Conservation (phyloP, 2,888 invertebrate genomes). For the Lymantria monacha region DNA sequence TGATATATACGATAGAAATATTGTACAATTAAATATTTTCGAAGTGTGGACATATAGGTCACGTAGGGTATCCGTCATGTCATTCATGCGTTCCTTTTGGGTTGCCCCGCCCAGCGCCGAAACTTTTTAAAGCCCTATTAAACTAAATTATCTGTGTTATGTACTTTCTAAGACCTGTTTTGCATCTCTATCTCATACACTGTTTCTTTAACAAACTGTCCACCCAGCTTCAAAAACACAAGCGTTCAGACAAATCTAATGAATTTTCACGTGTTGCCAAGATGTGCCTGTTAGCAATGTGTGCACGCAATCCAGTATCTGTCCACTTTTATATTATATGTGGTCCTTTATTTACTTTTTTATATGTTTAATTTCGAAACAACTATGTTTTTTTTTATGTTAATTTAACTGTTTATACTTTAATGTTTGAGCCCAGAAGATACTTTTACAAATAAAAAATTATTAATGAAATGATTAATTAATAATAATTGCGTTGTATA, state of each 20-base stretch:
- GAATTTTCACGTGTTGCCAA: conserved; percentile 54
- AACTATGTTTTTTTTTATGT: conserved; percentile 56
- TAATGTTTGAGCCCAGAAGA: conserved; percentile 45
- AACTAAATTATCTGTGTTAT: conserved; percentile 47
- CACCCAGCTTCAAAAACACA: conserved; percentile 57
- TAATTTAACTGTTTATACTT: conserved; percentile 66
- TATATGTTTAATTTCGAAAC: conserved; percentile 57
- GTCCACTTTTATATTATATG: conserved; percentile 79
- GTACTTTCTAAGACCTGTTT: conserved; percentile 59
- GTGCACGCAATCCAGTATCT: conserved; percentile 78
- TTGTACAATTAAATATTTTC: conserved; percentile 46
- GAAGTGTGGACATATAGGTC: conserved; percentile 67
- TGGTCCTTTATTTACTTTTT: conserved; percentile 71
- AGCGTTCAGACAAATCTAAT: conserved; percentile 50
- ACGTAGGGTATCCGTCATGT: conserved; percentile 61
- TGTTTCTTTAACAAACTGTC: conserved; percentile 39
- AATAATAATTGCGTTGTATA: background rate
- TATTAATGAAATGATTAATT: background rate
- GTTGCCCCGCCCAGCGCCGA: conserved; percentile 80
- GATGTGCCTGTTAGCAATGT: conserved; percentile 77
- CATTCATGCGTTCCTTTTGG: conserved; percentile 56
- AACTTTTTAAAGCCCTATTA: conserved; percentile 59
- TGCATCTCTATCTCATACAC: conserved; percentile 61
- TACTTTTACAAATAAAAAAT: conserved; percentile 32
- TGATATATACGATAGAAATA: conserved; percentile 14